A percentile compares a stretch with the other conserved stretches of the same genome.
These are phyloP conservation scores for Oscheius myriophilus DNA, from an alignment of 2,888 invertebrate genomes.

Conservation along the genomic window DNA sequence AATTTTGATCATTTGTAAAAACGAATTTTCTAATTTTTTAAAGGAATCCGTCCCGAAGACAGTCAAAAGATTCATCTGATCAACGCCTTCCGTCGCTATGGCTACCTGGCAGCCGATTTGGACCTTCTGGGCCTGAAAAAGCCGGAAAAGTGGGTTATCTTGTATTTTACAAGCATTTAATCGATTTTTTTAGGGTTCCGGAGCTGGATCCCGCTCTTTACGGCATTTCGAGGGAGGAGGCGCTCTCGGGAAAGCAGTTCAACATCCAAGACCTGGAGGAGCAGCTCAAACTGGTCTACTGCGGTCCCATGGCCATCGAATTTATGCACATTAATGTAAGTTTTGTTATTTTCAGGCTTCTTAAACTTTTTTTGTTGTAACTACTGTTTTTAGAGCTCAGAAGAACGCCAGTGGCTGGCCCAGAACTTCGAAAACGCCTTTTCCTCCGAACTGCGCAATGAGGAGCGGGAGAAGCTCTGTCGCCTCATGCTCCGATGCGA, in stretches of 20 bases:
- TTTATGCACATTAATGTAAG: constrained; percentile 67
- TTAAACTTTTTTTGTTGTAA: too few relatives aligned
- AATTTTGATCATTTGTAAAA: too few relatives aligned
- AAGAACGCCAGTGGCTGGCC: constrained; percentile 62
- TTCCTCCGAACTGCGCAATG: constrained; percentile 45
- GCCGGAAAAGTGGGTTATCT: constrained; percentile 39
- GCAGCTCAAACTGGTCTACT: constrained; percentile 59
- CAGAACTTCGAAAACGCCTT: constrained; percentile 55
- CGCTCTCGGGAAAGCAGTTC: constrained; percentile 40
- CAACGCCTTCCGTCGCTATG: constrained; percentile 67
- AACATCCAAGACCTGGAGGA: constrained; percentile 40
- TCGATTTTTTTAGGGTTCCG: constrained; percentile 47
- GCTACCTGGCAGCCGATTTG: constrained; percentile 64
- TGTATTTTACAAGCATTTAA: not conserved
- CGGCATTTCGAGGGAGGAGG: constrained; percentile 50
- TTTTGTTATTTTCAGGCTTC: constrained; percentile 48
- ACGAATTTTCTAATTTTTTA: constrained; percentile 28
- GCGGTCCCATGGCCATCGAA: constrained; percentile 63
- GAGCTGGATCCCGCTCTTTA: constrained; percentile 60
- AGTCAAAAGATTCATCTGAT: constrained; percentile 58
- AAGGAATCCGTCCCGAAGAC: constrained; percentile 42
- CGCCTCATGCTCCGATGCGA: constrained; percentile 62
- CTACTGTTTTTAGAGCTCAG: too few relatives aligned
- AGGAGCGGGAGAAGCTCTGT: constrained; percentile 55
- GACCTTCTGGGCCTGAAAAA: constrained; percentile 62